Percentiles rank a stretch among this genome's conserved stretches.
phyloP scores from a whole-genome alignment of 2,888 invertebrate species.

The Cotesia congregata region DNA sequence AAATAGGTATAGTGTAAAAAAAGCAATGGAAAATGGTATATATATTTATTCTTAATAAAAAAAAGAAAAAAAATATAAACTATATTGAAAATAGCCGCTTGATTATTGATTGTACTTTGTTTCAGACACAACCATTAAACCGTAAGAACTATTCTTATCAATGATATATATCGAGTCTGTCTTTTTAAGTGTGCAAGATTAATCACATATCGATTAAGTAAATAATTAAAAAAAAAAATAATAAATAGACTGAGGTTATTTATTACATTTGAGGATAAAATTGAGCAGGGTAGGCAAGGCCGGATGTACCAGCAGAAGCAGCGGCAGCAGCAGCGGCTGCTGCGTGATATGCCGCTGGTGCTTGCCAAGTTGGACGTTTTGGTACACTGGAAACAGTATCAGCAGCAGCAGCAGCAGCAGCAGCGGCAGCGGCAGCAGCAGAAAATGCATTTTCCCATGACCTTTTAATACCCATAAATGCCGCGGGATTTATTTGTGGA shows the following conservation, averaged over 20 bases:
- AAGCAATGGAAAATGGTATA: background rate
- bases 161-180: too few relatives aligned
- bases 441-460: slow-evolving; percentile 82
- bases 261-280: slow-evolving; percentile 68
- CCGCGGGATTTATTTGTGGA: slow-evolving; percentile 64
- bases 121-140: background rate
- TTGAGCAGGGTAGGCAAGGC: slow-evolving; percentile 74
- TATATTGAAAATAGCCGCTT: background rate
- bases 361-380: slow-evolving; percentile 66
- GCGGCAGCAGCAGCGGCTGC: slow-evolving; percentile 31
- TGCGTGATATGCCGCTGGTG: slow-evolving; percentile 65
- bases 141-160: background rate
- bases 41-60: too few relatives aligned
- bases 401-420: slow-evolving; percentile 71
- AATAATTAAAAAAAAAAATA: background rate
- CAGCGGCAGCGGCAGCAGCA: slow-evolving; percentile 70
- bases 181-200: background rate
- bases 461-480: slow-evolving; percentile 75
- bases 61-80: background rate
- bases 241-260: background rate
- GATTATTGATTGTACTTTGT: background rate
- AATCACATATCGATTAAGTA: slow-evolving; percentile 16
- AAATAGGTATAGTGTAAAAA: background rate
- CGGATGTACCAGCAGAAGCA: slow-evolving; percentile 70
- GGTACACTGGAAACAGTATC: slow-evolving; percentile 59